These are phyloP conservation scores for Aphidius gifuensis DNA, from an alignment of 1,140 invertebrate genomes.

Conservation along the genomic window DNA sequence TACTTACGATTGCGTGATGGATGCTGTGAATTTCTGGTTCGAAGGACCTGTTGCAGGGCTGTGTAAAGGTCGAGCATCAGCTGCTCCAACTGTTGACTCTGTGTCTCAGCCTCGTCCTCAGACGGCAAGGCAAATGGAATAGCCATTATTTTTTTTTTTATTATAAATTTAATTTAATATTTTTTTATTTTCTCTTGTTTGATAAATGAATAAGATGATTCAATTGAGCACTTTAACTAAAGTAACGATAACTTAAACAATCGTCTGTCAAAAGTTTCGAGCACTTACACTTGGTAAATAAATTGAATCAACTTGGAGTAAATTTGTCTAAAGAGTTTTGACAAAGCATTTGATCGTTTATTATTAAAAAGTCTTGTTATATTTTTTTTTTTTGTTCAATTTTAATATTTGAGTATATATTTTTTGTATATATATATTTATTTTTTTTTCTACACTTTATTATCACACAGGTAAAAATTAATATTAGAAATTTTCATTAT, in stretches of 20 bases:
- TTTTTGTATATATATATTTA: background rate
- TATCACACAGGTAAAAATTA: no score
- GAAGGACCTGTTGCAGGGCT: slow-evolving; percentile 48
- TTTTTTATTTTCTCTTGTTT: background rate
- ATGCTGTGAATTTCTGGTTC: slow-evolving; percentile 44
- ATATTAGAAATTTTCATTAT: no score
- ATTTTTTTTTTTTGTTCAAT: background rate
- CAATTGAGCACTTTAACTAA: no score
- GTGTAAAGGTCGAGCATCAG: slow-evolving; percentile 49
- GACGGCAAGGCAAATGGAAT: slow-evolving; percentile 46
- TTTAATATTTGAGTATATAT: background rate
- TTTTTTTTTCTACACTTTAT: background rate
- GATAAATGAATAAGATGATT: no score
- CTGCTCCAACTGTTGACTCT: slow-evolving; percentile 47
- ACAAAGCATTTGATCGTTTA: no score
- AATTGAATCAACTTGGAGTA: no score
- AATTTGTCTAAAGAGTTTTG: no score
- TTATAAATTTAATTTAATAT: slow-evolving; percentile 1
- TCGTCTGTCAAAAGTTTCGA: background rate
- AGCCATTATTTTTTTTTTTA: slow-evolving; percentile 36
- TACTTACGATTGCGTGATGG: slow-evolving; percentile 53
- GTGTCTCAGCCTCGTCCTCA: slow-evolving; percentile 43
- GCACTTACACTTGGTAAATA: slow-evolving; percentile 5
- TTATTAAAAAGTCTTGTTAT: background rate
- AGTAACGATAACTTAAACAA: background rate